Base-by-base conservation (phyloP, 2,797 vertebrate species). In the Allobates femoralis region DNA sequence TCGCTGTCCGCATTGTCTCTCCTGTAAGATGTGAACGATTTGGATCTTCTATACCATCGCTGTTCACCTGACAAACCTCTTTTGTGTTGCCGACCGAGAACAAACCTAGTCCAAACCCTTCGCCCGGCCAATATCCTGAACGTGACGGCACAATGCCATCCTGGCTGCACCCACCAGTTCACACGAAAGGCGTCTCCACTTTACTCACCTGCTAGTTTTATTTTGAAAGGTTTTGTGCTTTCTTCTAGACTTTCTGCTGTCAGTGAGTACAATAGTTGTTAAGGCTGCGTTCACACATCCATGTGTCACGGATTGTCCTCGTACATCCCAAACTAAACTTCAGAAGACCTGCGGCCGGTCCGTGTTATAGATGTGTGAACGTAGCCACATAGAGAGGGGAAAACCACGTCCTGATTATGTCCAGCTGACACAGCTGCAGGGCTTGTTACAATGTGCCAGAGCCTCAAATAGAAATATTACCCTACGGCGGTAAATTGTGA, bases 101-200 rank as follows among this genome's bases (percentile, higher is more conserved):
- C 64, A 77, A 50, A 21, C 41, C 74, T 30, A 3, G 71, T 30
- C 67, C 81, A 67, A 74, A 46, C n/a, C 46, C 16, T 28, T 26
- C 37, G 41, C 58, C 58, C 50, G 55, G 83, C 83, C 83, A 77
- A 85, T 62, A 66, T 26, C 12, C 41, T 75, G 73, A 74, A 78
- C 41, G 82, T 62, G n/a, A 12, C 28, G 62, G 46, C 32, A 71
- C 58, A 64, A 18, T 18, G 62, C 30, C 16, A 26, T 32, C 4
- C 14, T 15, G 21, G 30, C 16, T 8, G 32, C 34, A 23, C 37
- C 66, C 32, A 1, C 32, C 15, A 32, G 66, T 11, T 34, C 32
- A 37, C 2, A 19, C 3, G 32, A 41, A 3, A 23, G 11, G 8
- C 23, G 28, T 23, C 28, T 32, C 15, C 12, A 1, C 6, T 23